phyloP scores from a whole-genome alignment of 2,797 vertebrate species.

The Xenopus petersii region DNA sequence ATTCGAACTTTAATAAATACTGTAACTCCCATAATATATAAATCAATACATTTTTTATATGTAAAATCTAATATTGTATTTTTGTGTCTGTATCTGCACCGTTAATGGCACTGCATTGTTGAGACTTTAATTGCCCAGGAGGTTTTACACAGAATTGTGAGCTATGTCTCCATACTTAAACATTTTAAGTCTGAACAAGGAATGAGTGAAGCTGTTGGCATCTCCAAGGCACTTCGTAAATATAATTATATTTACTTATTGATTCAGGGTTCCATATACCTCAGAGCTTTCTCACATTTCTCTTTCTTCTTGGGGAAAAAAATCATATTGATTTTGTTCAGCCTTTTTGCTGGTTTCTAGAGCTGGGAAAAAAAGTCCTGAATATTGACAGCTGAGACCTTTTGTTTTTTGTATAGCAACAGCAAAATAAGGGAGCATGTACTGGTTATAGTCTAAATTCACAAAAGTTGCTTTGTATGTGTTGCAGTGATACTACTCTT shows the following conservation, averaged over 20 bases:
- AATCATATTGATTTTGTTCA: constrained; percentile 30
- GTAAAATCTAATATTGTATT: neutral
- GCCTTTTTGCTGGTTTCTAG: constrained; percentile 16
- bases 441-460: too few relatives aligned
- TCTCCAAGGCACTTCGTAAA: constrained; percentile 38
- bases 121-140: constrained; percentile 4
- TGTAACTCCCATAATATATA: neutral
- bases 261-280: constrained; percentile 19
- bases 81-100: too few relatives aligned
- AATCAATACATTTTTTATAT: neutral
- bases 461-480: too few relatives aligned
- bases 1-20: too few relatives aligned
- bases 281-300: constrained; percentile 15
- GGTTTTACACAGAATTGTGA: neutral
- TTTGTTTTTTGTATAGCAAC: neutral
- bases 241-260: constrained; percentile 39
- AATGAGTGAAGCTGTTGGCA: neutral
- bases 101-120: neutral
- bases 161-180: constrained; percentile 8
- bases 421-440: too few relatives aligned
- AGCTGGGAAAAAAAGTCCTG: neutral
- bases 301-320: constrained; percentile 19
- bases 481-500: too few relatives aligned
- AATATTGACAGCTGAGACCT: neutral
- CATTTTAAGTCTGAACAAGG: constrained; percentile 19